A percentile compares a stretch with the other conserved stretches of the same genome.
Evolutionary conservation across 1,140 invertebrate genomes (phyloP).

Genomic region (Homalodisca vitripennis): DNA sequence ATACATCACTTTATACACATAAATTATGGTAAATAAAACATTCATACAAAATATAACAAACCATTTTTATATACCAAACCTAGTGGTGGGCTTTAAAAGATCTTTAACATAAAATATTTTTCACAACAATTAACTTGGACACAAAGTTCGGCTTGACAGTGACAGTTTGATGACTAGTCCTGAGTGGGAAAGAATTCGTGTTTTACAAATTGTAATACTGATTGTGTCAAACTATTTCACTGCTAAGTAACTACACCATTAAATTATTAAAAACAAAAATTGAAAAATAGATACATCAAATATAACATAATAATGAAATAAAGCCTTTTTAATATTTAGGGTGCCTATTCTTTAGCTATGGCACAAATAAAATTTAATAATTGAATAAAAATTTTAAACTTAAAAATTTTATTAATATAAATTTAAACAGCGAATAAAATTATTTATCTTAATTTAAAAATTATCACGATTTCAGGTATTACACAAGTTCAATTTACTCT

Average conservation of each 20-base stretch:
- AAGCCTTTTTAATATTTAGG: background rate
- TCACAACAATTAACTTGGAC: no score
- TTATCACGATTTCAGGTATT: slow-evolving; percentile 5
- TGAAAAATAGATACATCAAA: no score
- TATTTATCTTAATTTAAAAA: background rate
- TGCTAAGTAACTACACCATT: no score
- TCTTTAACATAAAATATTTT: no score
- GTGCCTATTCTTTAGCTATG: background rate
- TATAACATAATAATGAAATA: no score
- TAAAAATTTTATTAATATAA: background rate
- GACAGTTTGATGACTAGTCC: slow-evolving; percentile 10
- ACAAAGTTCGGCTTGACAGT: no score
- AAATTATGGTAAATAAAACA: slow-evolving; percentile 22
- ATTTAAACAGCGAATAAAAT: slow-evolving; percentile 12
- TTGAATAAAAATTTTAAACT: background rate
- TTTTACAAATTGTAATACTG: slow-evolving; percentile 1
- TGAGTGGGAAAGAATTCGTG: background rate
- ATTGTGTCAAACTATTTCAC: background rate
- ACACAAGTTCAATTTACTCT: no score
- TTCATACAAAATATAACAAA: slow-evolving; percentile 8
- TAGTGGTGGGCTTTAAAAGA: slow-evolving; percentile 5
- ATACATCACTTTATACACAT: slow-evolving; percentile 13
- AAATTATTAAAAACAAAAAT: no score
- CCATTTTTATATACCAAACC: background rate
- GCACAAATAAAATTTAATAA: background rate